Conservation (phyloP, 2,113 vertebrate genomes). For the Chamaetylas fuelleborni region DNA sequence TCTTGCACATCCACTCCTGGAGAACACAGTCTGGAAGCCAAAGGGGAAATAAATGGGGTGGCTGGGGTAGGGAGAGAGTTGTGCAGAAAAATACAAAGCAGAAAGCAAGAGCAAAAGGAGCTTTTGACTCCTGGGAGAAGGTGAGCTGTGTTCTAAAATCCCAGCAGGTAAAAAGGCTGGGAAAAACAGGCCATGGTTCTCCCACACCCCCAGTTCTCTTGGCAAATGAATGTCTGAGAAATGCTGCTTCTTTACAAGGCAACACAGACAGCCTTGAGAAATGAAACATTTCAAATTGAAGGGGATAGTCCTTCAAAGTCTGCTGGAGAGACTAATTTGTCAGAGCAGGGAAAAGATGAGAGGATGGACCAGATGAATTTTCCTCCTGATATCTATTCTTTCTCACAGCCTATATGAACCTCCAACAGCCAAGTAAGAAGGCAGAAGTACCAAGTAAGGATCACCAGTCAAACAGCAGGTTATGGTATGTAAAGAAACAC, state of each 20-base stretch:
- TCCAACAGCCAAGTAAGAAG: background rate
- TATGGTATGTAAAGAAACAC: background rate
- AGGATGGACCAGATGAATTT: background rate
- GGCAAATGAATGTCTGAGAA: background rate
- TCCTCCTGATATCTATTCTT: background rate
- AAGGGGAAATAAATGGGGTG: background rate
- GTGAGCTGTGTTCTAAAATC: background rate
- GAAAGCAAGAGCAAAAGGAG: background rate
- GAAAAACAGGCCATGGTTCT: background rate
- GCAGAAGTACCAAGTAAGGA: background rate
- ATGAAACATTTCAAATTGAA: background rate
- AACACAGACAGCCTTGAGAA: background rate
- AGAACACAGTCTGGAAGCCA: background rate
- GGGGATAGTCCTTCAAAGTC: background rate
- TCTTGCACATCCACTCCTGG: background rate
- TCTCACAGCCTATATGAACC: background rate
- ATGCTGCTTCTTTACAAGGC: background rate
- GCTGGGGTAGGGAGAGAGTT: background rate
- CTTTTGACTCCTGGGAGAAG: background rate
- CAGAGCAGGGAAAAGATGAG: background rate
- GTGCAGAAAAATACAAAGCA: background rate
- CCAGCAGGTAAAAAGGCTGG: background rate
- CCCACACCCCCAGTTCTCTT: background rate
- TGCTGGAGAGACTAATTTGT: background rate
- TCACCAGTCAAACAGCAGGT: background rate